Evolutionary conservation across 2,888 invertebrate genomes (phyloP), one percentile per base, ranked within the genome.

Genomic region (Urechis unicinctus): DNA sequence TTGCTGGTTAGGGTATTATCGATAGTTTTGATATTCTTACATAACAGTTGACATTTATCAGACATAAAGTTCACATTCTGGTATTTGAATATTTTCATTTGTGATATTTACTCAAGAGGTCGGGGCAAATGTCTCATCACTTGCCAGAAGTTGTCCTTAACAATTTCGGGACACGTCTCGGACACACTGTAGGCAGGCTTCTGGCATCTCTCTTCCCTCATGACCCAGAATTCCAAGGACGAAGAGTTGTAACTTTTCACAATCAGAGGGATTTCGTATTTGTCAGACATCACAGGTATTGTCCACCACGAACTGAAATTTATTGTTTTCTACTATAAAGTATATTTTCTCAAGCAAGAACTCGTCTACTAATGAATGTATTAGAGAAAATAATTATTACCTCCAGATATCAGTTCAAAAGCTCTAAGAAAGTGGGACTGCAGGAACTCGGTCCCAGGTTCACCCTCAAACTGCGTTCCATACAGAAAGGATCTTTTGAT

Each of bases 261-360:
- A 98, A 99, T 81, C 98, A 99, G 78, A 83, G 98, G 58, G 98
- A 99, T 81, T 98, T 90, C 75, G 91, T 98, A 68, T 98, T 99
- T 81, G 96, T 99, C 77, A 85, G 98, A 56, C 96, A 98, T 79
- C 96, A 98, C 79, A 85, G 94, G 86, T 89, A 69, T 13, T 6
- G 48, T 26, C 21, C 22, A 17, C 6, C 22, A 45, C 22, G 36
- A n/a, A 17, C 36, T 36, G 36, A 36, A 36, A 13, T 17, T 36
- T 36, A 9, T 13, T 36, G 36, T 17, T 36, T 36, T 17, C 36
- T 36, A 9, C 17, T 36, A 13, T 13, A 36, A 36, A 36, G 13
- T 13, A 36, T 13, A 36, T 36, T 36, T 36, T 36, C 41, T 13
- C 9, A 13, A 13, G 41, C 9, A 36, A 36, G 9, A 36, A 13